Evolutionary conservation across 2,113 vertebrate genomes (phyloP).

Genomic region (Caracal caracal): DNA sequence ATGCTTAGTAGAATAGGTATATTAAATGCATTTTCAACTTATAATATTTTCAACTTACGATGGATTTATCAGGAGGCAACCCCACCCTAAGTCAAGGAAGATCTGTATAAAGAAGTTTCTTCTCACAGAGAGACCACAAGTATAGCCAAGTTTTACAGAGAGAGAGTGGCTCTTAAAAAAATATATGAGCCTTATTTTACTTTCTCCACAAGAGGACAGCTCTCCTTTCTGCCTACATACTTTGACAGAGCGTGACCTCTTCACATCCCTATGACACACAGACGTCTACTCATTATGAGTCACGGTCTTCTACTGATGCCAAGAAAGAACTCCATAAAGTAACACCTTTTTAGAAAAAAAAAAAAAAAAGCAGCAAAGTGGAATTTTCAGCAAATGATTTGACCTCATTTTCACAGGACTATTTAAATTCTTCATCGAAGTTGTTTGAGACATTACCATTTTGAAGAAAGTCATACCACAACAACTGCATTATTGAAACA

Average conservation of each 20-base stretch:
- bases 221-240: background rate
- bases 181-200: background rate
- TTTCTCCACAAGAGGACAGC: background rate
- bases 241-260: background rate
- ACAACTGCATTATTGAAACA: slow-evolving; percentile 59
- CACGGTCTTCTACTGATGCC: slow-evolving; percentile 58
- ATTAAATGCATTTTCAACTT: background rate
- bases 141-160: background rate
- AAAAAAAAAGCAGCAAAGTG: slow-evolving; percentile 6
- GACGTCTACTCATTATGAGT: slow-evolving; percentile 57
- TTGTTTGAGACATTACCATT: slow-evolving; percentile 51
- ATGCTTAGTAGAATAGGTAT: background rate
- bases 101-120: background rate
- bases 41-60: background rate
- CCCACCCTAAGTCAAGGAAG: background rate
- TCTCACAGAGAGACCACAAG: background rate
- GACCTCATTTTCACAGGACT: slow-evolving; percentile 61
- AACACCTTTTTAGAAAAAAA: slow-evolving; percentile 31
- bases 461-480: slow-evolving; percentile 57
- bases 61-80: background rate
- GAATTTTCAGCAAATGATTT: slow-evolving; percentile 72
- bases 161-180: background rate
- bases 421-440: slow-evolving; percentile 58
- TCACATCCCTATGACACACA: slow-evolving; percentile 13
- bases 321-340: slow-evolving; percentile 62